These are phyloP conservation scores for Euborellia annulipes DNA, from an alignment of 1,140 invertebrate genomes.

Conservation along the genomic window DNA sequence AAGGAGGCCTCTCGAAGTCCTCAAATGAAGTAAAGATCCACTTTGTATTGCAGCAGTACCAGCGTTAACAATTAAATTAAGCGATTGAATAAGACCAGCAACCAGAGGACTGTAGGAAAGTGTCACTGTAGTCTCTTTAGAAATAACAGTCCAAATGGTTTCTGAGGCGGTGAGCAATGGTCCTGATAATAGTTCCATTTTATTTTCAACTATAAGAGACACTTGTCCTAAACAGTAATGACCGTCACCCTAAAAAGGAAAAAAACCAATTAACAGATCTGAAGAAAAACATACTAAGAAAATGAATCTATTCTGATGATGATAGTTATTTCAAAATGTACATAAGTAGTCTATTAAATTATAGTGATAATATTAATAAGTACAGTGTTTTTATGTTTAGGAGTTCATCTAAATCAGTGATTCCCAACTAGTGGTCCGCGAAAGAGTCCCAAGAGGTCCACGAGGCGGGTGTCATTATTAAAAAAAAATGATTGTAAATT, in stretches of 20 bases:
- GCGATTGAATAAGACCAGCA: slow-evolving; percentile 49
- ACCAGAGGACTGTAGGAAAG: slow-evolving; percentile 27
- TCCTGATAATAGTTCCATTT: slow-evolving; percentile 28
- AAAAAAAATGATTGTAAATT: too few relatives aligned
- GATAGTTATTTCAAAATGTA: too few relatives aligned
- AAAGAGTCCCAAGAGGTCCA: too few relatives aligned
- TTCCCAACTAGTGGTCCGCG: too few relatives aligned
- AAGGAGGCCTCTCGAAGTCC: slow-evolving; percentile 36
- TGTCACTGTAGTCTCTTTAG: too few relatives aligned
- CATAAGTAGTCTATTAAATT: too few relatives aligned
- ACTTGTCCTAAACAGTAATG: slow-evolving; percentile 41
- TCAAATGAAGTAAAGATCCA: slow-evolving; percentile 33
- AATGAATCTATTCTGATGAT: not conserved
- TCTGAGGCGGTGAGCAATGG: too few relatives aligned
- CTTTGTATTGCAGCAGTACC: slow-evolving; percentile 36
- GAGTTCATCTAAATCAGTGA: too few relatives aligned
- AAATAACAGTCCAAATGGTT: too few relatives aligned
- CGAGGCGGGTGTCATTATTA: too few relatives aligned
- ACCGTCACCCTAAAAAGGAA: slow-evolving; percentile 20
- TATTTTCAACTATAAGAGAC: slow-evolving; percentile 37
- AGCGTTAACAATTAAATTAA: slow-evolving; percentile 47
- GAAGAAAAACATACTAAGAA: slow-evolving; percentile 7
- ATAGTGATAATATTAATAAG: too few relatives aligned
- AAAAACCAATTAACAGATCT: not conserved
- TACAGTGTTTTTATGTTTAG: too few relatives aligned